Evolutionary conservation across 2,797 vertebrate species (phyloP).

Genomic region (Tadarida brasiliensis): DNA sequence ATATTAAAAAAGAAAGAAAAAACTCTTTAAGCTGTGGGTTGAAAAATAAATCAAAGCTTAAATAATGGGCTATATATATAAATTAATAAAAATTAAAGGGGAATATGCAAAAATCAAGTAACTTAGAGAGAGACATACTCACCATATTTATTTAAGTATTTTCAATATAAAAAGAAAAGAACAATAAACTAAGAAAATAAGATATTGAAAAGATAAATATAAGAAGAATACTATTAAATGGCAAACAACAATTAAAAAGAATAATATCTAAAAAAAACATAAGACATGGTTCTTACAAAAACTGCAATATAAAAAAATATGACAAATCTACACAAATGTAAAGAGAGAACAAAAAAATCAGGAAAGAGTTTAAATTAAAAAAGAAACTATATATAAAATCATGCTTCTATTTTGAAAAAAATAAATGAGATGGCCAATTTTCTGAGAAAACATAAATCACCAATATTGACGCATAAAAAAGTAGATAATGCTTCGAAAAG

Average conservation of each 20-base stretch:
- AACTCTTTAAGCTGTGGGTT: neutral
- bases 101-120: neutral
- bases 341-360: neutral
- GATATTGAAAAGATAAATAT: neutral
- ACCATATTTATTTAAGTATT: neutral
- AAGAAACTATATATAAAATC: neutral
- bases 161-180: neutral
- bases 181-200: neutral
- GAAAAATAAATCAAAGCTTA: conserved; percentile 16
- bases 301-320: neutral
- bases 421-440: neutral
- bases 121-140: neutral
- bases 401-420: neutral
- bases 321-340: neutral
- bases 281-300: neutral
- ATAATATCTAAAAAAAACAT: neutral
- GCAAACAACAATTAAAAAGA: neutral
- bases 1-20: neutral
- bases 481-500: neutral
- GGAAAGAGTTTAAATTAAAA: neutral
- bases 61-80: neutral
- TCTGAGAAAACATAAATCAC: neutral
- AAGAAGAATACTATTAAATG: neutral
- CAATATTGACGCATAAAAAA: neutral
- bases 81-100: neutral